Evolutionary conservation across 2,888 invertebrate genomes (phyloP).

Genomic region (Aspidiotus destructor): DNA sequence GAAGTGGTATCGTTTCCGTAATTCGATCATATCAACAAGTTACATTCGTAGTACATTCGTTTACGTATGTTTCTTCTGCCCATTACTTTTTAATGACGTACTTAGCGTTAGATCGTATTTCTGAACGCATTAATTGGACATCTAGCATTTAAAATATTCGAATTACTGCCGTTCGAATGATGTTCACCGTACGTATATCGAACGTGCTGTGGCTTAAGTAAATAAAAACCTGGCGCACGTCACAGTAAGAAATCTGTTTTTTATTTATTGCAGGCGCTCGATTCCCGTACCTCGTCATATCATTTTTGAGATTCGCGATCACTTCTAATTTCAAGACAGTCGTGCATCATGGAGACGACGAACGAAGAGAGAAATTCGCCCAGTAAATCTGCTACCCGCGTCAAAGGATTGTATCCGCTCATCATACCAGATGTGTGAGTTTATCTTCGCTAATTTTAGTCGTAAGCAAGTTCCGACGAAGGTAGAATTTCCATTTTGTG

Average conservation of each 20-base stretch:
- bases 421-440: conserved; percentile 29
- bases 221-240: background rate
- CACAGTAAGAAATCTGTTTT: conserved; percentile 3
- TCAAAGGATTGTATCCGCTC: conserved; percentile 23
- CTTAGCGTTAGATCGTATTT: background rate
- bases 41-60: background rate
- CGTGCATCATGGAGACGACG: no score
- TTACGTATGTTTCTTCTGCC: conserved; percentile 1
- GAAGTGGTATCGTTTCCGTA: background rate
- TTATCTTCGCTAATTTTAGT: background rate
- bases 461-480: background rate
- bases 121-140: background rate
- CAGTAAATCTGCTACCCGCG: conserved; percentile 1
- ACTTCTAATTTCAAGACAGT: no score
- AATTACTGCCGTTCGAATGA: background rate
- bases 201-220: no score
- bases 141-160: background rate
- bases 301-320: background rate
- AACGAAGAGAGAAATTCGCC: no score
- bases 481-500: background rate
- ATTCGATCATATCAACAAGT: conserved; percentile 4
- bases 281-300: background rate
- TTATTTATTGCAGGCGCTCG: background rate
- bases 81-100: conserved; percentile 4
- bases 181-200: no score